phyloP scores from a whole-genome alignment of 2,113 vertebrate species.

The Microcebus griseorufus region DNA sequence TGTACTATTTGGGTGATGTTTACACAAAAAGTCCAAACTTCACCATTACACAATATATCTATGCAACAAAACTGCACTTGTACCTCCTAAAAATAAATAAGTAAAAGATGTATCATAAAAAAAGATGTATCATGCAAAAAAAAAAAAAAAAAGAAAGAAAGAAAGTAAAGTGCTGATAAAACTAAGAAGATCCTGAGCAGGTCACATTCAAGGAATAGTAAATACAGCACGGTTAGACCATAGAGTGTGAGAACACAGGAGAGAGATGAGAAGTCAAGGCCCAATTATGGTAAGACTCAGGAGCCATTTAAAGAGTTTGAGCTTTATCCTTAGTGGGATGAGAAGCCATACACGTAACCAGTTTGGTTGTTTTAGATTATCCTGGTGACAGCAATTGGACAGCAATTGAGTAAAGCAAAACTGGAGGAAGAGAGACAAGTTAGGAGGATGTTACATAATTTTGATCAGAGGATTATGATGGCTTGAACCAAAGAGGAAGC shows the following conservation, averaged over 20 bases:
- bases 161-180: background rate
- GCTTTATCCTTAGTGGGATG: background rate
- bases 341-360: background rate
- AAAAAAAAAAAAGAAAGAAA: background rate
- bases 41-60: too few relatives aligned
- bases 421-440: background rate
- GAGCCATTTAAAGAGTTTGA: background rate
- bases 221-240: background rate
- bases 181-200: background rate
- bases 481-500: background rate
- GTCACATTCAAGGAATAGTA: background rate
- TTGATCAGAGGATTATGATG: background rate
- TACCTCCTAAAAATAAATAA: too few relatives aligned
- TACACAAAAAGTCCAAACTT: too few relatives aligned
- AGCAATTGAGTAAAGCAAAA: conserved; percentile 34
- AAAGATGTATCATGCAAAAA: too few relatives aligned
- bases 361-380: background rate
- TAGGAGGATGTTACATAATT: background rate
- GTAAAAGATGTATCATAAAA: too few relatives aligned
- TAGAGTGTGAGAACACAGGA: background rate
- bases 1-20: too few relatives aligned
- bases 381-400: background rate
- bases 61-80: too few relatives aligned
- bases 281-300: background rate
- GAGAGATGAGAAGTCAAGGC: background rate